phyloP scores from a whole-genome alignment of 2,888 invertebrate genomes.

The Eristalinus aeneus region DNA sequence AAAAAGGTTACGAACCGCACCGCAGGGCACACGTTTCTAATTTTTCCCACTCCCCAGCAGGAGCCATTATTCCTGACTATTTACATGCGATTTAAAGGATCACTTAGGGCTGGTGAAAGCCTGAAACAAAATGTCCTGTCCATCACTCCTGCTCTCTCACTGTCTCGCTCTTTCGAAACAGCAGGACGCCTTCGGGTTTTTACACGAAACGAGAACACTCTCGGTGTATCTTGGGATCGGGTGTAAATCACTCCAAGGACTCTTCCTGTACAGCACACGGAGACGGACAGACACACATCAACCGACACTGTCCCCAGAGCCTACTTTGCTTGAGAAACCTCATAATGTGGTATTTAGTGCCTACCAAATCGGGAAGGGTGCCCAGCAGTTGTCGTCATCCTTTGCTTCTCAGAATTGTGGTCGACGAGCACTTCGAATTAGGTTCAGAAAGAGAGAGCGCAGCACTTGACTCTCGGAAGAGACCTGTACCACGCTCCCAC shows the following conservation, averaged over 20 bases:
- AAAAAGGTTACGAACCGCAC: slow-evolving; percentile 55
- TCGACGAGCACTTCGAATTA: slow-evolving; percentile 40
- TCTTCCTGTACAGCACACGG: slow-evolving; percentile 1
- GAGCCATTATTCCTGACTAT: slow-evolving; percentile 46
- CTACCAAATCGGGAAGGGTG: slow-evolving; percentile 62
- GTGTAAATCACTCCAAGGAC: slow-evolving; percentile 59
- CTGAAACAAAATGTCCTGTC: slow-evolving; percentile 62
- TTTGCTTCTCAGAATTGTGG: slow-evolving; percentile 62
- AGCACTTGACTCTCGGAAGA: slow-evolving; percentile 10
- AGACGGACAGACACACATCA: slow-evolving; percentile 13
- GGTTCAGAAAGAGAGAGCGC: slow-evolving; percentile 11
- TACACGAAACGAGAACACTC: slow-evolving; percentile 57
- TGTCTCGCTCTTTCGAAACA: slow-evolving; percentile 41
- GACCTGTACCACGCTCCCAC: neutral
- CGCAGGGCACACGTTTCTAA: slow-evolving; percentile 70
- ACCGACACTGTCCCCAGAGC: neutral
- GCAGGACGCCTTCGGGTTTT: slow-evolving; percentile 60
- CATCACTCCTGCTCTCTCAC: slow-evolving; percentile 40
- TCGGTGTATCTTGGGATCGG: slow-evolving; percentile 35
- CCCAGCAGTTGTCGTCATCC: slow-evolving; percentile 45
- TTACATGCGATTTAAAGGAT: slow-evolving; percentile 68
- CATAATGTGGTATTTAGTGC: slow-evolving; percentile 71
- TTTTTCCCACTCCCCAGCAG: slow-evolving; percentile 9
- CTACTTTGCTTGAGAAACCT: slow-evolving; percentile 59
- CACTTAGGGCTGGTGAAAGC: slow-evolving; percentile 61